Base-by-base conservation (phyloP, 2,888 invertebrate species). In the Phymatocera aterrima region DNA sequence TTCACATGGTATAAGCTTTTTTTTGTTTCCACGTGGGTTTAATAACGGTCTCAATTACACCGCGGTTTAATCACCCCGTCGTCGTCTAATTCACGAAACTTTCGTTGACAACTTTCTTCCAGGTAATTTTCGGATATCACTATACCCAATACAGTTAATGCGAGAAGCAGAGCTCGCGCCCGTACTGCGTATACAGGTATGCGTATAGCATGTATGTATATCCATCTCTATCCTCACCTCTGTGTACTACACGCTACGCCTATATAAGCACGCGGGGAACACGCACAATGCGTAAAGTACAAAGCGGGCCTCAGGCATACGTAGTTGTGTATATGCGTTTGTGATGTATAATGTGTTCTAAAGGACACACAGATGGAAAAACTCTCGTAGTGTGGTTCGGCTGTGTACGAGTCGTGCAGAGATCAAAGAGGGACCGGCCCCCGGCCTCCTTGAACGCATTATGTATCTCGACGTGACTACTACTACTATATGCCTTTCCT, bases 371-470 rank as follows among this genome's bases (percentile, higher is more conserved):
- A 57, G 57, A n/a, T n/a, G n/a, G n/a, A 46, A 8, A 57, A 57
- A 24, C 57, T 57, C 57, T 57, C 57, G 24, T 57, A 57, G 8
- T 40, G 8, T 4, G 40, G 4, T 18, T 18, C 21, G 21, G 54
- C 24, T 54, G 54, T 54, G 21, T 54, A n/a, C n/a, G n/a, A n/a
- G n/a, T n/a, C n/a, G n/a, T n/a, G n/a, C n/a, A n/a, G n/a, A n/a
- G n/a, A 72, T 72, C 72, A 72, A 72, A 72, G 72, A 51, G 43
- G 61, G 18, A 72, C 72, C 72, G 72, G 51, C 72, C 37, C n/a
- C n/a, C n/a, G n/a, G n/a, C n/a, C n/a, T n/a, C n/a, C n/a, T n/a
- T n/a, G n/a, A n/a, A n/a, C n/a, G n/a, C n/a, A n/a, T n/a, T n/a
- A n/a, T n/a, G n/a, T n/a, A n/a, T n/a, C n/a, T n/a, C n/a, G n/a